phyloP scores from a whole-genome alignment of 2,113 vertebrate species.

The Rhinopomastus cyanomelas region DNA sequence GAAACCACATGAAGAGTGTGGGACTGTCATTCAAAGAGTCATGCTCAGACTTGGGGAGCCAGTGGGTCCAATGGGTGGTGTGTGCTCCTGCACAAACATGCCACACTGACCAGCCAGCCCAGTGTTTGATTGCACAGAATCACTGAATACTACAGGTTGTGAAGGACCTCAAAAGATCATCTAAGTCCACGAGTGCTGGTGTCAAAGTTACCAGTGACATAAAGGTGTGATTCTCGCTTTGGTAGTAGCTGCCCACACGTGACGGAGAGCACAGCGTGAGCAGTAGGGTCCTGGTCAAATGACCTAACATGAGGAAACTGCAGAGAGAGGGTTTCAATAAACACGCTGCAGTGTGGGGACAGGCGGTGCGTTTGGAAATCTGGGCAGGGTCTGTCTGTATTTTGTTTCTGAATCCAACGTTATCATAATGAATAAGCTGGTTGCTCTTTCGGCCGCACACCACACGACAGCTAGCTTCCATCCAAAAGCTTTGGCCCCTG shows the following conservation, averaged over 20 bases:
- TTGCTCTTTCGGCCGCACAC: conserved; percentile 58
- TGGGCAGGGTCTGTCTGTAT: conserved; percentile 59
- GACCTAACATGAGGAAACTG: not conserved
- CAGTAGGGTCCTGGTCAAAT: not conserved
- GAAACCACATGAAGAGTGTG: not conserved
- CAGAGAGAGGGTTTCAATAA: conserved; percentile 33
- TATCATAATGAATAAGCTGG: conserved; percentile 68
- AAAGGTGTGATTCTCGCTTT: not conserved
- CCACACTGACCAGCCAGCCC: not conserved
- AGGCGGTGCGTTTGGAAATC: conserved; percentile 24
- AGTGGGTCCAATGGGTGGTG: fast-evolving
- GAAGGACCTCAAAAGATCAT: no score
- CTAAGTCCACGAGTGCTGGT: not conserved
- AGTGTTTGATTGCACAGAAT: not conserved
- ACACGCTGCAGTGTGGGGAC: not conserved
- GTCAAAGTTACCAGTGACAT: not conserved
- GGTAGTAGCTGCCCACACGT: not conserved
- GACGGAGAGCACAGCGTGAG: not conserved
- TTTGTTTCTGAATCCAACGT: conserved; percentile 59
- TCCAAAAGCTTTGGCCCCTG: conserved; percentile 51
- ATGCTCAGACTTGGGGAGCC: not conserved
- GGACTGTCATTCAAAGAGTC: not conserved
- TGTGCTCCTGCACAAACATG: not conserved
- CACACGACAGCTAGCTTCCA: conserved; percentile 61
- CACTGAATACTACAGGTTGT: no score